Base-by-base conservation (phyloP, 2,113 vertebrate genomes). In the Seriola quinqueradiata region DNA sequence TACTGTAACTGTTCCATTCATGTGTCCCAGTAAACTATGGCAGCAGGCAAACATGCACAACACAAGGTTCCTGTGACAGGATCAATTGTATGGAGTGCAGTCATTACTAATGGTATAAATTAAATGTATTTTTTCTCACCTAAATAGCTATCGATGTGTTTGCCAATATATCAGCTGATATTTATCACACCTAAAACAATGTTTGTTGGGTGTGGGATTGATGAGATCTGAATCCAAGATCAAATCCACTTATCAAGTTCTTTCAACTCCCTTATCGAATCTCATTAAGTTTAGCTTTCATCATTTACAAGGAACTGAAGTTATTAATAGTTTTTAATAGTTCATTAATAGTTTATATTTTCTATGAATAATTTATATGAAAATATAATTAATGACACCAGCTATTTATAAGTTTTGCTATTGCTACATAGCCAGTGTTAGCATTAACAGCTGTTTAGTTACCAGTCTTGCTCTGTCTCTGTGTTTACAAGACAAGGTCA, bases 1-100 rank as follows among this genome's bases (percentile, higher is more conserved):
- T 68, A 28, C 36, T n/a, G 40, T 63, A 63, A 25, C 60, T 38
- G 59, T 61, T 63, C 60, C 34, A 21, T 46, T 50, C 19, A 50
- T 19, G 16, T 50, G 16, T 14, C 48, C 48, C 1, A 8, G 48
- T 50, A 19, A 19, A 50, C 48, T 4, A 19, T 50, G 48, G 4
- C 1, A 6, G 38, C 11, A 64, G 10, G 19, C 3, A 21, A 11
- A 19, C 19, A 64, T 10, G 21, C 36, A 42, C 61, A 64, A 14
- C 61, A 23, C 48, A 4, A 50, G 5, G 36, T 11, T 2, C 60
- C 60, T 19, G 11, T 25, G 4, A 12, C 55, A 23, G n/a, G 11
- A 23, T 5, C 23, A 13, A 4, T 2, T 38, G 17, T 50, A 7
- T 50, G 16, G 17, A 50, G 19, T 16, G 21, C 38, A 23, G 2